Evolutionary conservation across 2,113 vertebrate genomes (phyloP).

Genomic region (Diadophis punctatus): DNA sequence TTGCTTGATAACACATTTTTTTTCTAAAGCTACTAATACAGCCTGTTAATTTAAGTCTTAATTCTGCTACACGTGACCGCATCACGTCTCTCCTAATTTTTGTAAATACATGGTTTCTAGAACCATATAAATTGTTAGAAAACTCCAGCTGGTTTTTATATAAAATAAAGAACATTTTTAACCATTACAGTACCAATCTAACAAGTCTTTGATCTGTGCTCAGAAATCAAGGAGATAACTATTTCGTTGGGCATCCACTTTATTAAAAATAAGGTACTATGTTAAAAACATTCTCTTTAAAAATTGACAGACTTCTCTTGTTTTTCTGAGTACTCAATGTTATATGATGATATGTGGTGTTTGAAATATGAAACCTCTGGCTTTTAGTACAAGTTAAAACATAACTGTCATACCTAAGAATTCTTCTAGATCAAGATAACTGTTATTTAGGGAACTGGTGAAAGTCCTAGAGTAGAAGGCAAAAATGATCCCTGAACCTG

Average conservation of each 20-base stretch:
- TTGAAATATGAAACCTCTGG: not conserved
- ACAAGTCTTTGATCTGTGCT: not conserved
- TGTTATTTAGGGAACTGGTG: too few species aligned
- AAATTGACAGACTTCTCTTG: not conserved
- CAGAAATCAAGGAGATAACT: conserved; percentile 18
- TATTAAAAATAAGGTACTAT: not conserved
- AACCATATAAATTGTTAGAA: not conserved
- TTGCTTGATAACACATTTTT: not conserved
- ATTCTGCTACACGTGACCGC: not conserved
- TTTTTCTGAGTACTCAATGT: not conserved
- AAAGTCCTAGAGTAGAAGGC: too few species aligned
- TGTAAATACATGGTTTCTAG: rapidly evolving
- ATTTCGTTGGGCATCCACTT: conserved; percentile 16
- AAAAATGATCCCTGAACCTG: too few species aligned
- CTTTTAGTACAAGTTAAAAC: conserved; percentile 21
- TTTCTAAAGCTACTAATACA: rapidly evolving
- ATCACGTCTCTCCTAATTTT: not conserved
- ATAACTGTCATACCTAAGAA: not conserved
- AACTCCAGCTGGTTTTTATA: not conserved
- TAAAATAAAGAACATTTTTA: not conserved
- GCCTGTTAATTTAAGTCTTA: not conserved
- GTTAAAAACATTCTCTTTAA: not conserved
- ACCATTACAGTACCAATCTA: not conserved
- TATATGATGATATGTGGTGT: not conserved
- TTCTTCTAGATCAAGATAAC: conserved; percentile 20